Evolutionary conservation across 2,888 invertebrate genomes (phyloP).

Genomic region (Tiphia femorata): DNA sequence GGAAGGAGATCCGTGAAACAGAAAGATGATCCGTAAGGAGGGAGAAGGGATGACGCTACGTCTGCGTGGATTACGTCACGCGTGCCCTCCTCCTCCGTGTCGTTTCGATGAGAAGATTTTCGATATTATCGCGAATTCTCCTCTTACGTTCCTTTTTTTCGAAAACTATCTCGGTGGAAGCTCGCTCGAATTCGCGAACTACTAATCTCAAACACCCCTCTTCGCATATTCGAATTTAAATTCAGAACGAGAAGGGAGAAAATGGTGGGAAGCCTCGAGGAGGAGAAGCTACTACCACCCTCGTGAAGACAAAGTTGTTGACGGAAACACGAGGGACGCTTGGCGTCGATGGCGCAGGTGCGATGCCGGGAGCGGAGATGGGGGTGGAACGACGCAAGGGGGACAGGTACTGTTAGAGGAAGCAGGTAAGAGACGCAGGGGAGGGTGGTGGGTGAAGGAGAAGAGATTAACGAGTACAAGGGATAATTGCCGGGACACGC

Average conservation of each 20-base stretch:
- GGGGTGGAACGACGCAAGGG: neutral
- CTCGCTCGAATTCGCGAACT: neutral
- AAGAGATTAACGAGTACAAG: conserved; percentile 48
- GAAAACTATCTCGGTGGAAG: neutral
- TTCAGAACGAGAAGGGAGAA: conserved; percentile 9
- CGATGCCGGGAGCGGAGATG: conserved; percentile 3
- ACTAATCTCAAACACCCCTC: neutral
- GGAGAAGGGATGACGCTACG: conserved; percentile 6
- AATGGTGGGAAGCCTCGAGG: conserved; percentile 13
- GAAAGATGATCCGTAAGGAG: conserved; percentile 23
- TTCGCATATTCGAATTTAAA: too few relatives aligned
- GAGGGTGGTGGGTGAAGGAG: neutral
- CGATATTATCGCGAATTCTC: too few relatives aligned
- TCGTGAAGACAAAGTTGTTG: conserved; percentile 51
- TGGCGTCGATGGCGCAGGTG: too few relatives aligned
- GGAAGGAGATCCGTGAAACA: conserved; percentile 15
- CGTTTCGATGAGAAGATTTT: too few relatives aligned
- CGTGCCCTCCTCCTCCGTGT: too few relatives aligned
- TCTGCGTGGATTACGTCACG: neutral
- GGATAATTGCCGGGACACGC: conserved; percentile 60
- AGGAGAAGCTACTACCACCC: conserved; percentile 29
- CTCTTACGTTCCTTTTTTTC: too few relatives aligned
- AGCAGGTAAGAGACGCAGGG: neutral
- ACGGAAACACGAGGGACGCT: conserved; percentile 51
- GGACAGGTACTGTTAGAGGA: neutral